These are phyloP conservation scores for Ctenopoma multispine DNA, from an alignment of 2,797 vertebrate species.

Conservation along the genomic window DNA sequence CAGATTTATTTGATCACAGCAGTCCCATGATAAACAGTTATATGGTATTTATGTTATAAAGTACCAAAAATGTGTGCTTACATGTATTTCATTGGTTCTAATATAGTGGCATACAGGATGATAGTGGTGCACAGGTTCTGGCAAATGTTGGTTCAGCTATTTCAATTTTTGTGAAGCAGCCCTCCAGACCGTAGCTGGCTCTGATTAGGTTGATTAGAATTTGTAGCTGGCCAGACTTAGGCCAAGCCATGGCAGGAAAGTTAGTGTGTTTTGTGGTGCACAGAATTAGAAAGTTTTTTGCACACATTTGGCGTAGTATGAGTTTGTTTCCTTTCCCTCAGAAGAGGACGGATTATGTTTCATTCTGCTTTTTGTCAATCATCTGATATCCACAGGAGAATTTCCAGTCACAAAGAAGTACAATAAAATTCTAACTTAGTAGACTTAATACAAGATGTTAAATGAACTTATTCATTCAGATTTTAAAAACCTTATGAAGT, in stretches of 20 bases:
- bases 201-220: background rate
- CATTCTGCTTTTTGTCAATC: slow-evolving; percentile 5
- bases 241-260: no score
- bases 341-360: background rate
- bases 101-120: no score
- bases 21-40: no score
- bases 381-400: slow-evolving; percentile 22
- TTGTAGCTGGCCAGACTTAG: background rate
- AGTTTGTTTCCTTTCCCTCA: background rate
- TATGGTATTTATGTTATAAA: no score
- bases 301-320: background rate
- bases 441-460: slow-evolving; percentile 10
- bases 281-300: background rate
- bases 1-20: no score
- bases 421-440: slow-evolving; percentile 12
- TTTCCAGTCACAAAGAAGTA: slow-evolving; percentile 6
- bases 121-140: no score
- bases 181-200: background rate
- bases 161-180: no score
- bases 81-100: no score
- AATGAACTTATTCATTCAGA: slow-evolving; percentile 29
- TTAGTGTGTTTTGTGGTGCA: no score
- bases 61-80: no score
- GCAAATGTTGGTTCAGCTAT: no score
- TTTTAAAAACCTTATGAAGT: background rate